These are phyloP conservation scores for Ursus arctos DNA, from an alignment of 2,113 vertebrate species.

Conservation along the genomic window DNA sequence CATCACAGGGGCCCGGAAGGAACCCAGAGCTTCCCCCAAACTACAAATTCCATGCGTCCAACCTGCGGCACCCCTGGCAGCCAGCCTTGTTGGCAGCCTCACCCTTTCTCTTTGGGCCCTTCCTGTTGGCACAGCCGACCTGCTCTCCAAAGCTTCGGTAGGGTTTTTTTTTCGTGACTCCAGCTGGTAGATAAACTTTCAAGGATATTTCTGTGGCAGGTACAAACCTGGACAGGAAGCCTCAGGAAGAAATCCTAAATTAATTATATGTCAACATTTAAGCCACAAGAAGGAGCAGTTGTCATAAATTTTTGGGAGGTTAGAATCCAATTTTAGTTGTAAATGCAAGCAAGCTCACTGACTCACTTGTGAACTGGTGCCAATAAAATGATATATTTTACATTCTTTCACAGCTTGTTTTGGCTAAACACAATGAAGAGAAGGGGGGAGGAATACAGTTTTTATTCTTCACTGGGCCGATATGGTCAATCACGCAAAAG, in stretches of 20 bases:
- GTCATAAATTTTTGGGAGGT: conserved; percentile 87
- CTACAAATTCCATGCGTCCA: neutral
- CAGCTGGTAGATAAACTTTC: conserved; percentile 88
- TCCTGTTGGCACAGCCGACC: conserved; percentile 83
- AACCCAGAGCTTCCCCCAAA: neutral
- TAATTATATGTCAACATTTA: conserved; percentile 90
- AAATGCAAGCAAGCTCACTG: conserved; percentile 84
- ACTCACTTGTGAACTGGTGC: conserved; percentile 83
- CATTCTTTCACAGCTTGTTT: conserved; percentile 86
- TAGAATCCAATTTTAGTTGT: conserved; percentile 86
- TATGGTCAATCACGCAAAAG: conserved; percentile 78
- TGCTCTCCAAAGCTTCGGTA: conserved; percentile 72
- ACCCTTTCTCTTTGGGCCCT: conserved; percentile 77
- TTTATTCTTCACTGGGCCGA: conserved; percentile 76
- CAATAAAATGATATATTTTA: conserved; percentile 88
- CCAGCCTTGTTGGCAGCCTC: conserved; percentile 14
- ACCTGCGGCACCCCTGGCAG: neutral
- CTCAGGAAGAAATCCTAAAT: conserved; percentile 88
- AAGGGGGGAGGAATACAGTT: conserved; percentile 74
- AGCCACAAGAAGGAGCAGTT: conserved; percentile 91
- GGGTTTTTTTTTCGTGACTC: conserved; percentile 59
- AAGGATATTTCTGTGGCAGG: conserved; percentile 89
- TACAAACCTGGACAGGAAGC: conserved; percentile 89
- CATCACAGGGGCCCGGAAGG: neutral
- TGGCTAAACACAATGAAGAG: conserved; percentile 84